Base-by-base conservation (phyloP, 2,888 invertebrate genomes). In the Drosophila setosimentum region DNA sequence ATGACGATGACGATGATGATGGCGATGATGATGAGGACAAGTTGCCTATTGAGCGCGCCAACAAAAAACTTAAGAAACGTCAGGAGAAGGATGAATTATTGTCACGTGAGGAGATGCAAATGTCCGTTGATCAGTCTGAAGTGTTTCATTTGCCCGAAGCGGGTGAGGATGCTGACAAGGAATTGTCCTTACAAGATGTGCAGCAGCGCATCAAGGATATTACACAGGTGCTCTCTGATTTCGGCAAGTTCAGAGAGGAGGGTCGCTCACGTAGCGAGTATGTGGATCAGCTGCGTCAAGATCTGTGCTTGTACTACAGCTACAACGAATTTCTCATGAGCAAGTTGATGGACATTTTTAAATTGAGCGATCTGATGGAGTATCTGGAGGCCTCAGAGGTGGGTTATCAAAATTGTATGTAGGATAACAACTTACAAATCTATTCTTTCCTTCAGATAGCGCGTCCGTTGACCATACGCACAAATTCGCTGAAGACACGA, bases 281-380 rank as follows among this genome's bases (percentile, higher is more conserved):
- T 91, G 92, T 97, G 21, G 95, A 96, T 0, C 94, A 98, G 58
- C 94, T 99, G 40, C 94, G 95, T 63, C 95, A 95, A 84, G 99
- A 99, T 94, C 94, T 99, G 58, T 99, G 99, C 90, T 94, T 95
- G 32, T 99, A 99, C 93, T 99, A 99, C 94, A 98, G 98, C 91
- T 99, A 99, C 92, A 99, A 99, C 94, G 96, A 97, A 65, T 99
- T 97, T 92, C 94, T 99, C 21, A 99, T 99, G 97, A 96, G 96
- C 82, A 96, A 96, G 90, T 94, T 99, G 2, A 96, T 99, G 95
- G 96, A 98, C 89, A 94, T 99, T 89, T 98, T 99, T 91, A 96
- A 97, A 4, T 93, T 97, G 3, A 95, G 95, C 75, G 98, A 98
- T 93, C 94, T 99, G 21, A 94, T 98, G 78, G 98, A 99, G 92